Evolutionary conservation across 1,140 invertebrate species (phyloP).

Genomic region (Bombus picipes): DNA sequence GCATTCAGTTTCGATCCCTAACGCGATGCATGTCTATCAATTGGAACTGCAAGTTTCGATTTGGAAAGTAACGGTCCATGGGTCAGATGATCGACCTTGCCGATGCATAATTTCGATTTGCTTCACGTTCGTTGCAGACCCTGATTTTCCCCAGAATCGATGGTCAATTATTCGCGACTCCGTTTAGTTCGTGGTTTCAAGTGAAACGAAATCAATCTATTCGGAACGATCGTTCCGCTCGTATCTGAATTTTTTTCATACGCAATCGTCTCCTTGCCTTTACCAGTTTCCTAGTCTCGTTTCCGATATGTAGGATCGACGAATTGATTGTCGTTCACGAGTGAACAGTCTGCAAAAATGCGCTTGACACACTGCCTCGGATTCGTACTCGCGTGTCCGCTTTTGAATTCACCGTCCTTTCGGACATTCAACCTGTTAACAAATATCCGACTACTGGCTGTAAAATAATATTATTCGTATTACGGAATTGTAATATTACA

Average conservation of each 20-base stretch:
- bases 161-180: not conserved
- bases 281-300: conserved; percentile 10
- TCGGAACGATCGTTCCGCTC: not conserved
- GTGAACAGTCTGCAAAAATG: conserved; percentile 28
- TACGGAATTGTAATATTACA: too few species aligned
- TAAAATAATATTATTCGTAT: too few species aligned
- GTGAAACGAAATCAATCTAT: not conserved
- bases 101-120: conserved; percentile 7
- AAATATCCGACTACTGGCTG: too few species aligned
- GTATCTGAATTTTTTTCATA: not conserved
- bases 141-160: not conserved
- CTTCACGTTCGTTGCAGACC: not conserved
- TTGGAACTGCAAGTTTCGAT: conserved; percentile 18
- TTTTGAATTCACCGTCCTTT: not conserved
- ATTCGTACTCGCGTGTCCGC: conserved; percentile 2
- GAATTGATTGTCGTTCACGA: conserved; percentile 12
- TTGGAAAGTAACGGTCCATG: conserved; percentile 25
- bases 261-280: too few species aligned
- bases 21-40: not conserved
- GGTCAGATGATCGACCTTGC: conserved; percentile 22
- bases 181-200: not conserved
- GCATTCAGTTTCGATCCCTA: not conserved
- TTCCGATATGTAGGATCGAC: conserved; percentile 22
- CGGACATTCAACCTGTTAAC: not conserved
- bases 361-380: conserved; percentile 46